Evolutionary conservation across 2,888 invertebrate species (phyloP), one percentile per base, ranked within the genome.

Genomic region (Pegoplata infirma): DNA sequence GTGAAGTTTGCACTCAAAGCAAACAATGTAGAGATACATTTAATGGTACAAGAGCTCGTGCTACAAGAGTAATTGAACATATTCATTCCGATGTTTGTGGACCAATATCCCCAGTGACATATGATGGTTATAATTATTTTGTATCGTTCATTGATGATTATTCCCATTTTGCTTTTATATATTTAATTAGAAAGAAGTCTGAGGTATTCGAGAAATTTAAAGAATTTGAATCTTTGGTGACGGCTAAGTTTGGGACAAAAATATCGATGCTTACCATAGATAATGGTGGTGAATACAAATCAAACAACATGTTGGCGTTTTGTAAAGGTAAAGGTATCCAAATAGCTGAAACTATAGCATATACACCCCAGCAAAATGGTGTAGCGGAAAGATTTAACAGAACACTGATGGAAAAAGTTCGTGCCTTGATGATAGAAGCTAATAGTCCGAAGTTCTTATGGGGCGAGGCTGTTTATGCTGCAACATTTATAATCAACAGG

Each of bases 231-330:
- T n/a, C n/a, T n/a, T n/a, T n/a, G n/a, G n/a, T n/a, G n/a, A n/a
- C n/a, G n/a, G n/a, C n/a, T n/a, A n/a, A n/a, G n/a, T n/a, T n/a
- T n/a, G n/a, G n/a, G n/a, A n/a, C n/a, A n/a, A n/a, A n/a, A n/a
- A n/a, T n/a, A n/a, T n/a, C n/a, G 16, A 23, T 25, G 10, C 46
- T 80, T 4, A 58, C 66, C 12, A 17, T 53, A 1, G 69, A 80
- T 49, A 51, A 68, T 28, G 73, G 84, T 6, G 79, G 82, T 8
- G 84, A 86, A 68, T 87, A 84, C 44, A 51, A 79, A 1, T 81
- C 81, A 46, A 72, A 79, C 6, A 51, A 56, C 14, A 53, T 84
- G 5, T 66, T 72, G 10, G 10, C 76, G 0, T 82, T 80, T 66
- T 78, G 84, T 3, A 80, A 74, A 12, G 51, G 72, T 16, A 66